These are phyloP conservation scores for Sisyra terminalis DNA, from an alignment of 2,888 invertebrate genomes.

Conservation along the genomic window DNA sequence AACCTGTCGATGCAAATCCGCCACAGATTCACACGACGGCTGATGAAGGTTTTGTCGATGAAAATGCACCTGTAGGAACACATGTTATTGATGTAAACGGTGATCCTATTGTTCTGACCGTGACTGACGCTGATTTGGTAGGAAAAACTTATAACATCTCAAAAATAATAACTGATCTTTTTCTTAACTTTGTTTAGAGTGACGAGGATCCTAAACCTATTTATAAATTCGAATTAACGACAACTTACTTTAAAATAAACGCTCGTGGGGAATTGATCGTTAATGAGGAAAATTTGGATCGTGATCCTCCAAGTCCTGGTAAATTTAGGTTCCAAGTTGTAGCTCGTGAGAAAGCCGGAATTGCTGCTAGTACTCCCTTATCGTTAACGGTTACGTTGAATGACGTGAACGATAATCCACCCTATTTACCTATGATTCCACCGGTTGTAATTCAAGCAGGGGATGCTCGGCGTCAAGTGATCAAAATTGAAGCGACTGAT, in stretches of 20 bases:
- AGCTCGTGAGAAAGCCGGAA: conserved; percentile 61
- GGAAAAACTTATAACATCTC: conserved; percentile 19
- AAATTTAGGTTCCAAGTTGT: conserved; percentile 76
- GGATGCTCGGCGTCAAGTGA: conserved; percentile 47
- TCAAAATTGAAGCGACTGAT: conserved; percentile 66
- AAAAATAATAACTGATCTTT: not conserved
- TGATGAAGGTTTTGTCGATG: conserved; percentile 63
- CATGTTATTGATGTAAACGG: conserved; percentile 50
- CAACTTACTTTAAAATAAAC: conserved; percentile 66
- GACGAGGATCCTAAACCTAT: conserved; percentile 62
- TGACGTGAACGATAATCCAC: conserved; percentile 80
- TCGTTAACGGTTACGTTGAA: conserved; percentile 58
- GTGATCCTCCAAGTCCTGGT: conserved; percentile 73
- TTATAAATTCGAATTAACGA: conserved; percentile 72
- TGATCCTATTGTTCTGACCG: conserved; percentile 52
- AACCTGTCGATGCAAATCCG: conserved; percentile 75
- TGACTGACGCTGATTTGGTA: conserved; percentile 76
- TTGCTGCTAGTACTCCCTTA: conserved; percentile 68
- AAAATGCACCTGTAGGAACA: conserved; percentile 75
- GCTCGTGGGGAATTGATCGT: conserved; percentile 56
- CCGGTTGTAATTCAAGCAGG: conserved; percentile 69
- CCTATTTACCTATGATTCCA: conserved; percentile 60
- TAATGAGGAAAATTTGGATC: conserved; percentile 66
- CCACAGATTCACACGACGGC: conserved; percentile 58
- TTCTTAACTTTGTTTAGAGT: conserved; percentile 33